Conservation (phyloP, 1,140 invertebrate species). For the Phocides pigmalion region DNA sequence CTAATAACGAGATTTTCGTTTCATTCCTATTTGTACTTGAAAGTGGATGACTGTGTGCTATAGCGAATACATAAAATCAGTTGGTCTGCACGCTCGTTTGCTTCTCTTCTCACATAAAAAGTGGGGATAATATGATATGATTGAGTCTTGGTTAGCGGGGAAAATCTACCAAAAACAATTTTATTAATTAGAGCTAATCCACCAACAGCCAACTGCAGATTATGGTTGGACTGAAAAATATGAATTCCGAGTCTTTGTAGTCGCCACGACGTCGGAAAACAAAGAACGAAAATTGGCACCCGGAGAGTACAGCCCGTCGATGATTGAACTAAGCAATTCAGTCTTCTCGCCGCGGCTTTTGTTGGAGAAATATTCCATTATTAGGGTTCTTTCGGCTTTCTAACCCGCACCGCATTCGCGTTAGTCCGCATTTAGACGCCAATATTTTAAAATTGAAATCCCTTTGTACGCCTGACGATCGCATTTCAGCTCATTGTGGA, state of each 20-base stretch:
- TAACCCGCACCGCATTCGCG: constrained; percentile 36
- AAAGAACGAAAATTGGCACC: constrained; percentile 69
- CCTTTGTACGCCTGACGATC: constrained; percentile 41
- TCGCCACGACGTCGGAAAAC: constrained; percentile 53
- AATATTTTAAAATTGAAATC: constrained; percentile 48
- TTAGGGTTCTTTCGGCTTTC: constrained; percentile 39
- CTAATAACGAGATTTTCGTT: too few relatives aligned
- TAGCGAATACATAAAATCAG: too few relatives aligned
- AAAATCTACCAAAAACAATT: not conserved
- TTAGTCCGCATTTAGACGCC: constrained; percentile 26
- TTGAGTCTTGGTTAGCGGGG: too few relatives aligned
- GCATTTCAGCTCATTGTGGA: constrained; percentile 5
- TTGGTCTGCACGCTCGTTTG: too few relatives aligned
- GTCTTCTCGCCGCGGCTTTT: constrained; percentile 44
- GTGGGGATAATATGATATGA: too few relatives aligned
- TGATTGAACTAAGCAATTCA: constrained; percentile 57
- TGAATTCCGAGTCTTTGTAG: constrained; percentile 36
- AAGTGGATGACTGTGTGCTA: too few relatives aligned
- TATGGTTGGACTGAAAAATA: constrained; percentile 30
- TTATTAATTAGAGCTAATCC: constrained; percentile 2
- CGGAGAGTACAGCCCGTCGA: constrained; percentile 48
- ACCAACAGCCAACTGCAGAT: constrained; percentile 26
- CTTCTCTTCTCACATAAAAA: too few relatives aligned
- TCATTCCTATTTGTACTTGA: too few relatives aligned
- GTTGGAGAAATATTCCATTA: constrained; percentile 52